phyloP scores from a whole-genome alignment of 1,140 invertebrate genomes.

The Hycleus phaleratus region DNA sequence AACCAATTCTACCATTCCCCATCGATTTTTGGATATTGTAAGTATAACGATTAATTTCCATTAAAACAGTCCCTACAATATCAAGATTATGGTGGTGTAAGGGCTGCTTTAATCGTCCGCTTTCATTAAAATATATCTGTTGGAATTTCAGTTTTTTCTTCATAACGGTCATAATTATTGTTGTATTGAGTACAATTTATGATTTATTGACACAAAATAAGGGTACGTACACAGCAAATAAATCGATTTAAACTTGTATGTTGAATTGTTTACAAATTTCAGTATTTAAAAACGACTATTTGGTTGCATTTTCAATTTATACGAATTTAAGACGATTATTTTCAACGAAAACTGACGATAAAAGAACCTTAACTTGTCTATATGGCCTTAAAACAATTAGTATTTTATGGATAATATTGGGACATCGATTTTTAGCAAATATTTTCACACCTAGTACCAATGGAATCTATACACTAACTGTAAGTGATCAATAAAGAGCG shows the following conservation, averaged over 20 bases:
- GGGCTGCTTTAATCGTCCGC: not conserved
- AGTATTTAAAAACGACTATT: conserved; percentile 19
- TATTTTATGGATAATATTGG: conserved; percentile 60
- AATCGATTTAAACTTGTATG: too few relatives aligned
- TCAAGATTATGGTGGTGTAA: not conserved
- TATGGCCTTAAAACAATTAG: conserved; percentile 54
- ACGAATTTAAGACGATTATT: conserved; percentile 35
- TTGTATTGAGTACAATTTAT: conserved; percentile 16
- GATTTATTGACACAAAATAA: conserved; percentile 12
- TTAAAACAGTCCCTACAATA: not conserved
- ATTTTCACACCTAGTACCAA: conserved; percentile 20
- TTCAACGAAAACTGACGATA: conserved; percentile 21
- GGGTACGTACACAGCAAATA: too few relatives aligned
- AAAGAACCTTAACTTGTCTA: conserved; percentile 41
- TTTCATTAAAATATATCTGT: not conserved
- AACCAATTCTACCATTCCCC: conserved; percentile 12
- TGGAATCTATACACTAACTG: conserved; percentile 9
- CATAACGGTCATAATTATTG: not conserved
- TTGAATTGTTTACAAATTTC: too few relatives aligned
- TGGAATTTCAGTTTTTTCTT: conserved; percentile 14
- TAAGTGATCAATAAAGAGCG: too few relatives aligned
- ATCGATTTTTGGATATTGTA: conserved; percentile 22
- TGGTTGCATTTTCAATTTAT: conserved; percentile 37
- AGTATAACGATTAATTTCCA: conserved; percentile 4
- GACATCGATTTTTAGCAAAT: conserved; percentile 43